Conservation (phyloP, 2,797 vertebrate species). For the Chelonia mydas region DNA sequence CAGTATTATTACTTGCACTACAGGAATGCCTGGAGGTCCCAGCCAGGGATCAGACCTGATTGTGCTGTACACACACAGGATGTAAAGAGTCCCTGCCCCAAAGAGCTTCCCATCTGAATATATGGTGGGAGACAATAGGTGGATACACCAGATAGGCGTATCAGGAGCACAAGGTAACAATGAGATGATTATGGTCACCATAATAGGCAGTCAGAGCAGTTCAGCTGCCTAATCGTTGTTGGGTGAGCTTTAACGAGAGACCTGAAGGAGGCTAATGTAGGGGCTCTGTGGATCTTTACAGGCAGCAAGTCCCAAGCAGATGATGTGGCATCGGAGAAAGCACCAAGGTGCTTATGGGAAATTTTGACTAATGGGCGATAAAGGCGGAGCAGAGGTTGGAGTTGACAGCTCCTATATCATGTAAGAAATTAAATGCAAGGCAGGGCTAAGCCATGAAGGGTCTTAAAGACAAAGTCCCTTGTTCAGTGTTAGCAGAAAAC, state of each 20-base stretch:
- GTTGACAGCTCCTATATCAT: neutral
- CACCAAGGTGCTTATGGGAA: neutral
- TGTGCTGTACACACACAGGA: neutral
- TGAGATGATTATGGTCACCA: neutral
- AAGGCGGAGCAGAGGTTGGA: neutral
- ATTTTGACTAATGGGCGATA: neutral
- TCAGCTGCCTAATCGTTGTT: neutral
- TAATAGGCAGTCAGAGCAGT: neutral
- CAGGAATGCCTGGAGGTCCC: neutral
- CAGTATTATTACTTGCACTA: neutral
- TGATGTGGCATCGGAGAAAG: neutral
- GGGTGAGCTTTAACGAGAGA: neutral
- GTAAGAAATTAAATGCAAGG: neutral
- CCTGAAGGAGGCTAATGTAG: neutral
- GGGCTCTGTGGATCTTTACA: neutral
- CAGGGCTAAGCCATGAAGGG: neutral
- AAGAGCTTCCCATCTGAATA: neutral
- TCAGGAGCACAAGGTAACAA: neutral
- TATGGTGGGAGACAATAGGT: neutral
- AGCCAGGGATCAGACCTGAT: neutral
- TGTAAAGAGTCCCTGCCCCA: neutral
- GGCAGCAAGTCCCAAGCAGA: neutral
- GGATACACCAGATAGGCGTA: neutral
- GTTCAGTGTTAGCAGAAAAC: neutral
- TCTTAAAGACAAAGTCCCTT: neutral